Base-by-base conservation (phyloP, 2,113 vertebrate species). In the Poeciliopsis retropinna region DNA sequence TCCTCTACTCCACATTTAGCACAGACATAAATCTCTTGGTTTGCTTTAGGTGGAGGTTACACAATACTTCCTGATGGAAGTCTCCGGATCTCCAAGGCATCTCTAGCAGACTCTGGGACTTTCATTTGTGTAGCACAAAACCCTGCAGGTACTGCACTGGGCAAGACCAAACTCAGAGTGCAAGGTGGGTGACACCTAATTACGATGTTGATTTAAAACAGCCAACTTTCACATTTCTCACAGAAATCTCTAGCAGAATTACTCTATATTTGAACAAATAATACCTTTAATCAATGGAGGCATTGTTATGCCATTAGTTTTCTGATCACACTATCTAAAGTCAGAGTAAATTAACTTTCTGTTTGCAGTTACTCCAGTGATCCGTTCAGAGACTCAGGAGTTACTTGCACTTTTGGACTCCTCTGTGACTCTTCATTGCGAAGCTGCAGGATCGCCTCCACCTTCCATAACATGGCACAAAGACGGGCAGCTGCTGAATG, bases 71-170 rank as follows among this genome's bases (percentile, higher is more conserved):
- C 97, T 0, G 93, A 78, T 60, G 98, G 98, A 11, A 90, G 94
- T 71, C 92, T 99, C 60, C 96, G 96, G 88, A 98, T 99, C 91
- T 90, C 94, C 74, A 95, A 93, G 76, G 94, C 95, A 8, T 57
- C 90, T 64, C 90, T 95, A 73, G 93, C 95, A 41, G 96, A 99
- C 90, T 92, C 95, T 78, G 98, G 98, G 7, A 96, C 94, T 15
- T 99, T 98, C 67, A 96, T 96, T 75, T 99, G 98, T 76, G 94
- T 99, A 85, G 98, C 97, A 85, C 98, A 99, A 85, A 99, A 99
- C 81, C 92, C 95, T 81, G 96, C 97, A 47, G 98, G 98, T 19
- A 98, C 97, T 0, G 97, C 97, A 5, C 86, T 99, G 76, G 96
- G 96, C 25, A 99, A 98, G 88, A 96, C 97, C 85, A 99, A 96